phyloP scores from a whole-genome alignment of 2,888 invertebrate genomes.

The Cataglyphis cursor region DNA sequence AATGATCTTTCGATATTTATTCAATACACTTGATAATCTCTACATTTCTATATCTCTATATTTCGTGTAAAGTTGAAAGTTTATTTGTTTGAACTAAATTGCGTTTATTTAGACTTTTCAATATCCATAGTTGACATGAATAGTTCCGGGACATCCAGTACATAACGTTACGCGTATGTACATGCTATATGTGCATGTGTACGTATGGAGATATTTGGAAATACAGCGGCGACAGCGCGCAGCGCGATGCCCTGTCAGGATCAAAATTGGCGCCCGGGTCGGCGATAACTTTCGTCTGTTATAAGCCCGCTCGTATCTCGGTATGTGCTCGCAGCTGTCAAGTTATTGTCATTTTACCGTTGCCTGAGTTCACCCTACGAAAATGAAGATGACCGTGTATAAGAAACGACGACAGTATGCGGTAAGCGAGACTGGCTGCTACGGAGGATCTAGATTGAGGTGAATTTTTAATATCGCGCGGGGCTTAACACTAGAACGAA shows the following conservation, averaged over 20 bases:
- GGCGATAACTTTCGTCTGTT: slow-evolving; percentile 67
- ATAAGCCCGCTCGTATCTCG: slow-evolving; percentile 55
- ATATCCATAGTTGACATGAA: background rate
- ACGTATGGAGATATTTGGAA: slow-evolving; percentile 51
- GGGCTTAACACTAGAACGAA: slow-evolving; percentile 39
- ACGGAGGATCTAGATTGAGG: slow-evolving; percentile 22
- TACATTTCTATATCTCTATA: background rate
- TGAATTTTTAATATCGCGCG: slow-evolving; percentile 47
- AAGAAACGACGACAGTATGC: slow-evolving; percentile 39
- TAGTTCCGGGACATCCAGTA: background rate
- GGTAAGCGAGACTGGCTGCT: background rate
- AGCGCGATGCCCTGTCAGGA: slow-evolving; percentile 63
- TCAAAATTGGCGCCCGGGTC: slow-evolving; percentile 70
- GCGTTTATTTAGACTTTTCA: background rate
- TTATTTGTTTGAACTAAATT: background rate
- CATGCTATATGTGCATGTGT: background rate
- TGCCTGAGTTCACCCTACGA: slow-evolving; percentile 19
- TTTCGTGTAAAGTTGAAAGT: background rate
- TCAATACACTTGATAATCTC: background rate
- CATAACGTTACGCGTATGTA: background rate
- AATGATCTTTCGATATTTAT: background rate
- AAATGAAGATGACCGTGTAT: slow-evolving; percentile 51
- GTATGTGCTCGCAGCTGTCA: slow-evolving; percentile 57
- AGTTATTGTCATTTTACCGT: slow-evolving; percentile 66
- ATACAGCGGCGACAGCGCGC: slow-evolving; percentile 24